Conservation (phyloP, 2,797 vertebrate species). For the Cichlasoma orientale region DNA sequence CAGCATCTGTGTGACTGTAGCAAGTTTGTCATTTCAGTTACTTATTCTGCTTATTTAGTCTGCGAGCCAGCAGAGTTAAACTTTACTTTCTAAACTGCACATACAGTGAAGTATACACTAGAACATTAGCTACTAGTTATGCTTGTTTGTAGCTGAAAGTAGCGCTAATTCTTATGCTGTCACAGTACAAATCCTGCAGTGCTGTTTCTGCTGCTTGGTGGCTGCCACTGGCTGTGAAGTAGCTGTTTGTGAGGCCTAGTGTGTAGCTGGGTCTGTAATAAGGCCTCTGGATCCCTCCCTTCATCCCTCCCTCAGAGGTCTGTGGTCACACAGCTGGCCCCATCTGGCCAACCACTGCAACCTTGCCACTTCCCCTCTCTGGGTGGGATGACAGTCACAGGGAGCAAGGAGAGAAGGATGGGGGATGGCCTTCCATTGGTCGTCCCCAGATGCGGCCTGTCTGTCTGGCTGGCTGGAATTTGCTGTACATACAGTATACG, state of each 20-base stretch:
- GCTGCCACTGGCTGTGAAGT: slow-evolving; percentile 72
- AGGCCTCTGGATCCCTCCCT: slow-evolving; percentile 72
- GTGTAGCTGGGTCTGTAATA: slow-evolving; percentile 78
- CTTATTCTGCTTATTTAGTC: slow-evolving; percentile 37
- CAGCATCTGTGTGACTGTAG: slow-evolving; percentile 40
- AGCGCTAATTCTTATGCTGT: slow-evolving; percentile 32
- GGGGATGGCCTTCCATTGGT: slow-evolving; percentile 55
- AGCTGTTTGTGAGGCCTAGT: slow-evolving; percentile 78
- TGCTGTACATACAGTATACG: slow-evolving; percentile 62
- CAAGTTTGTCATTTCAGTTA: slow-evolving; percentile 44
- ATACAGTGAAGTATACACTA: background rate
- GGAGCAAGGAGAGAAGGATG: slow-evolving; percentile 57
- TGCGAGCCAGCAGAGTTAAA: background rate
- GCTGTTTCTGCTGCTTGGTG: slow-evolving; percentile 50
- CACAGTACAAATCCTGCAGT: slow-evolving; percentile 55
- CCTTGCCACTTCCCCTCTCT: slow-evolving; percentile 84
- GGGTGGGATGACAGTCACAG: slow-evolving; percentile 79
- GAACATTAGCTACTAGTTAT: slow-evolving; percentile 16
- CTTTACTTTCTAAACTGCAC: slow-evolving; percentile 28
- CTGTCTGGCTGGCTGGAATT: slow-evolving; percentile 58
- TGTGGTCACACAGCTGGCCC: slow-evolving; percentile 82
- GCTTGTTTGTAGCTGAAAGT: slow-evolving; percentile 31
- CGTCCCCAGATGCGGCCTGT: slow-evolving; percentile 67
- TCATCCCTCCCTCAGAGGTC: slow-evolving; percentile 67
- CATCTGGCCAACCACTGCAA: slow-evolving; percentile 77